Conservation (phyloP, 2,113 vertebrate genomes). For the Crotalus viridis region DNA sequence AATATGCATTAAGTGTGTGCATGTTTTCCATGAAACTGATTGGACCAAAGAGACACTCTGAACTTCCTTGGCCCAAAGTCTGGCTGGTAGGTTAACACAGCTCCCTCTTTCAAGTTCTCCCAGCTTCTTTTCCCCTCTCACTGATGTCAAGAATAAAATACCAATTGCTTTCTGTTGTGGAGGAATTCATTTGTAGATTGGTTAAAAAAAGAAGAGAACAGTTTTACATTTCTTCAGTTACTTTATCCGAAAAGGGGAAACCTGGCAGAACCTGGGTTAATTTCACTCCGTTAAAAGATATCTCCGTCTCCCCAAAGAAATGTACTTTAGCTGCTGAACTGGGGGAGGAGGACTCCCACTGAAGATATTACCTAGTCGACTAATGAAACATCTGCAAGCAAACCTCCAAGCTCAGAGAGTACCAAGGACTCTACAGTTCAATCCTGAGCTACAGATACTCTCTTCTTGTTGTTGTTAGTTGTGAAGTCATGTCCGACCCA, state of each 20-base stretch:
- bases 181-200: not conserved
- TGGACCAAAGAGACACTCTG: not conserved
- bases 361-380: not conserved
- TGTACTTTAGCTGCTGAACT: not conserved
- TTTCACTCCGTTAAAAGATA: not conserved
- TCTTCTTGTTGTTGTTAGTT: not conserved
- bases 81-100: not conserved
- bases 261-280: not conserved
- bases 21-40: not conserved
- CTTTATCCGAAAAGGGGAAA: not conserved
- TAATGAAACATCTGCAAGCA: not conserved
- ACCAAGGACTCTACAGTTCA: not conserved
- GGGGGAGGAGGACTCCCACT: not conserved
- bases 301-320: not conserved
- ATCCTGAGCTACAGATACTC: not conserved
- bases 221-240: not conserved
- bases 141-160: not conserved
- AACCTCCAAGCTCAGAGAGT: not conserved
- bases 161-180: not conserved
- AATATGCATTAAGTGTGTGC: not conserved
- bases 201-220: not conserved
- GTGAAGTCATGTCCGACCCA: too few species aligned
- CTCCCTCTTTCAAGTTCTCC: not conserved
- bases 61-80: not conserved
- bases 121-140: not conserved